Percentiles rank a stretch among this genome's conserved stretches.
These are phyloP conservation scores for Eupithecia insigniata DNA, from an alignment of 2,888 invertebrate genomes.

Conservation along the genomic window DNA sequence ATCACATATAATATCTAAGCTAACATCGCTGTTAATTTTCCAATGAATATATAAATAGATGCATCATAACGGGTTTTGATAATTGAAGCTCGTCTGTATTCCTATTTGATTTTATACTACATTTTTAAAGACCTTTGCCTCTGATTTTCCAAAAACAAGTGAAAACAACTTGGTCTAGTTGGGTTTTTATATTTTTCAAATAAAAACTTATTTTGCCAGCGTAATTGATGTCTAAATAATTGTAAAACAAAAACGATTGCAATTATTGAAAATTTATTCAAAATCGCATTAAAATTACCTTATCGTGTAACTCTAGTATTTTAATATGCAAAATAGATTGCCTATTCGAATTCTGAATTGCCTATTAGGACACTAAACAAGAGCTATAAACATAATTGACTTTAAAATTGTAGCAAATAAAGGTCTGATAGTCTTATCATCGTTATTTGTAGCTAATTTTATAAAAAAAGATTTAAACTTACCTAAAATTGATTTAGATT, in stretches of 20 bases:
- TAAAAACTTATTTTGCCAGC: neutral
- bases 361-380: conserved; percentile 44
- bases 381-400: conserved; percentile 46
- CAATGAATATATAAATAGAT: too few species aligned
- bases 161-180: neutral
- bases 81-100: too few species aligned
- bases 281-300: conserved; percentile 25
- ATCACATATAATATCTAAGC: too few species aligned
- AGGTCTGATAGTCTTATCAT: conserved; percentile 19
- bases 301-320: conserved; percentile 31
- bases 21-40: too few species aligned
- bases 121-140: too few species aligned
- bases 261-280: conserved; percentile 23
- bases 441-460: conserved; percentile 19
- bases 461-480: neutral
- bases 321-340: conserved; percentile 41
- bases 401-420: conserved; percentile 43
- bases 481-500: neutral
- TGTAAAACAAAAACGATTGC: neutral
- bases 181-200: neutral
- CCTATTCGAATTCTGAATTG: conserved; percentile 43
- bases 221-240: neutral
- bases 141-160: too few species aligned
- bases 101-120: too few species aligned
- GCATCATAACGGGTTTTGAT: too few species aligned